Evolutionary conservation across 2,888 invertebrate genomes (phyloP), one percentile per base, ranked within the genome.

Genomic region (Stenoptilia bipunctidactyla): DNA sequence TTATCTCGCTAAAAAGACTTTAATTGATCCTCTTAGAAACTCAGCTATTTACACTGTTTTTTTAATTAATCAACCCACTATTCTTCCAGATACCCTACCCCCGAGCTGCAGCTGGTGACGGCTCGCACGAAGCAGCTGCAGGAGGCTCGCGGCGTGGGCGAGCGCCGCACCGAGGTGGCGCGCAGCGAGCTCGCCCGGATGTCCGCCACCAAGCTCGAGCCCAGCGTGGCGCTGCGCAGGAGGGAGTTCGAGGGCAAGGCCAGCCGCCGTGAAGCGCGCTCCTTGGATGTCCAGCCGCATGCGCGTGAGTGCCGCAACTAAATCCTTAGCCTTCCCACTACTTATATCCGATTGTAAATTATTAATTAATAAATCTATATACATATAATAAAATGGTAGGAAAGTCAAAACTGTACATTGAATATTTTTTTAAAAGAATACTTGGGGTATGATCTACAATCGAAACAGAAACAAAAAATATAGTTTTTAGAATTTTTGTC

Each of bases 121-220:
- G 88, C 89, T 39, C 83, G 92, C 20, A 90, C 92, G 9, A 86
- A 89, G 49, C 92, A 92, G 65, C 90, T 93, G 53, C 92, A 92
- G 56, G 85, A 86, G 51, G 85, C 90, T 14, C 75, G 87, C 1
- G 88, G 88, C 34, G 90, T 90, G 49, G 68, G 87, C 33, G 86
- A 86, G 44, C 86, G 89, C 50, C 85, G 90, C 39, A 90, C 90
- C 15, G 88, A 87, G 53, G 85, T 88, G 38, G 90, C 88, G 49
- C 86, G 88, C 40, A 90, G 90, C 52, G 91, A 92, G 60, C 72
- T 91, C 52, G 86, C 88, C 33, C 69, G 89, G 37, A 68, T 92
- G 37, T 87, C 88, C 44, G 87, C 88, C 55, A 89, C 92, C 56
- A 77, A 87, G 34, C 88, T 90, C 36, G 90, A 90, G 50, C 91